Conservation (phyloP, 2,888 invertebrate species). For the Clostera curtula region DNA sequence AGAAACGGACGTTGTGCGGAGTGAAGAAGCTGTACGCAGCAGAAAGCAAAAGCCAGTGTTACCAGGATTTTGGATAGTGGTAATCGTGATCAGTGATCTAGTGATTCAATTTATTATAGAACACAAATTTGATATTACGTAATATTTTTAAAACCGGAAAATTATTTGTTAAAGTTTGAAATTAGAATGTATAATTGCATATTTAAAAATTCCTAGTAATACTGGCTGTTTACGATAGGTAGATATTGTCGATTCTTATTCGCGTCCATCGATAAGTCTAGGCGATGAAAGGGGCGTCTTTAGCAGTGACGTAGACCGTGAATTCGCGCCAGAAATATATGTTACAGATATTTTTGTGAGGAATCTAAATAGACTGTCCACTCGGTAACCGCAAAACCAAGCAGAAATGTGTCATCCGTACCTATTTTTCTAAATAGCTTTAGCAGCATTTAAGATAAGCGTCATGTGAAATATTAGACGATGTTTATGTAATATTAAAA, state of each 20-base stretch:
- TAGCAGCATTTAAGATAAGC: too few species aligned
- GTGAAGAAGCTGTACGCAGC: constrained; percentile 25
- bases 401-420: too few species aligned
- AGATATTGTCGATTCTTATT: neutral
- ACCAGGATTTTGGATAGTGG: too few species aligned
- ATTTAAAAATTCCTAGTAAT: constrained; percentile 14
- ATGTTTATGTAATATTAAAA: too few species aligned
- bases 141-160: too few species aligned
- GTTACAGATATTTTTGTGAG: constrained; percentile 19
- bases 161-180: too few species aligned
- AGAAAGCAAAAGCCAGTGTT: constrained; percentile 47
- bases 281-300: constrained; percentile 19
- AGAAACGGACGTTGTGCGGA: constrained; percentile 35
- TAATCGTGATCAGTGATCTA: too few species aligned
- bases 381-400: too few species aligned
- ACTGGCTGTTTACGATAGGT: constrained; percentile 16
- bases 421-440: too few species aligned
- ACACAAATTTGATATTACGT: too few species aligned
- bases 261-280: constrained; percentile 7
- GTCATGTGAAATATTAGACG: too few species aligned
- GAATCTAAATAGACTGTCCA: constrained; percentile 16
- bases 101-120: too few species aligned
- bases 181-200: neutral
- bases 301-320: constrained; percentile 16
- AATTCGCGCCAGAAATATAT: constrained; percentile 20